phyloP scores from a whole-genome alignment of 2,888 invertebrate genomes.

The Coenonympha glycerion region DNA sequence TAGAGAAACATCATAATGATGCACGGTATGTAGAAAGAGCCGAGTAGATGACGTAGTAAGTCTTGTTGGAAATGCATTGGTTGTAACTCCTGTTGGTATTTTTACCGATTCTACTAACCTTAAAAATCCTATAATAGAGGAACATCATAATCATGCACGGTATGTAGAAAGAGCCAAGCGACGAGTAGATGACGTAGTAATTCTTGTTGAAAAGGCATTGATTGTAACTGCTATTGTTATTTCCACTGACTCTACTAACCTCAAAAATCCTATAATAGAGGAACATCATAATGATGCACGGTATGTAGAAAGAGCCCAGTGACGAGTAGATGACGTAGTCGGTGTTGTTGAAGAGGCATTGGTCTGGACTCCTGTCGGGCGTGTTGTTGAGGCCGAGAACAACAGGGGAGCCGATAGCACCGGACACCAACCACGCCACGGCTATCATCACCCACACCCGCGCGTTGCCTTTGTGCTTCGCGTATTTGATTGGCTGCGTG shows the following conservation, averaged over 20 bases:
- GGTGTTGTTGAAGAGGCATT: conserved; percentile 97
- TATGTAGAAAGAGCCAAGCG: conserved; percentile 98
- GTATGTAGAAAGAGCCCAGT: conserved; percentile 98
- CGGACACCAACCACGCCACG: conserved; percentile 93
- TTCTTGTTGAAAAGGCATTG: conserved; percentile 99
- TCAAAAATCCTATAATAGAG: conserved; percentile 98
- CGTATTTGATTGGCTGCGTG: conserved; percentile 98
- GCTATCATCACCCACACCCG: conserved; percentile 96
- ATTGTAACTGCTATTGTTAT: no score
- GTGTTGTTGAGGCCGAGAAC: conserved; percentile 97
- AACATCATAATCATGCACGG: conserved; percentile 99
- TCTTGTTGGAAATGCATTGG: no score
- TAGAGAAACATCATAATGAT: no score
- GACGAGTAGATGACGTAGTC: conserved; percentile 99
- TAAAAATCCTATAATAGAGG: no score
- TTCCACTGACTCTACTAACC: conserved; percentile 77
- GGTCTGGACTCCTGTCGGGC: conserved; percentile 86
- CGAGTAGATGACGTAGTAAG: no score
- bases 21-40: no score
- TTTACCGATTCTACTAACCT: no score
- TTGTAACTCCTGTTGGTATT: no score
- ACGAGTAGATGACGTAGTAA: conserved; percentile 98
- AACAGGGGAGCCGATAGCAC: conserved; percentile 96
- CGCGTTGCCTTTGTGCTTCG: conserved; percentile 96
- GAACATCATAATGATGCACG: conserved; percentile 98